Conservation (phyloP, 2,888 invertebrate species). For the Cryptophagus acutangulus region DNA sequence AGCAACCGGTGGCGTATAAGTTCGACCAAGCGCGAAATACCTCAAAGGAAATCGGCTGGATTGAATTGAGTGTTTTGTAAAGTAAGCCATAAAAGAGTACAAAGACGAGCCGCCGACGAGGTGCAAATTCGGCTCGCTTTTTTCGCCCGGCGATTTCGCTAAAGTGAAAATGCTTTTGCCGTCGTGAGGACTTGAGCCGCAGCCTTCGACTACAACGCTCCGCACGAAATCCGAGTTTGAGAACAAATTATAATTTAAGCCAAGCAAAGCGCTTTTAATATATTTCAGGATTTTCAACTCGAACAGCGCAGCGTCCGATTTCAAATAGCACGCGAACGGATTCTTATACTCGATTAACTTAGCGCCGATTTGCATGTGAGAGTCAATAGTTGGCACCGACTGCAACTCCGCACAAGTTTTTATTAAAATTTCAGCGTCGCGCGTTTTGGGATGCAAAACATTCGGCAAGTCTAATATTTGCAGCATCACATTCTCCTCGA, state of each 20-base stretch:
- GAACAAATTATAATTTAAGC: constrained; percentile 58
- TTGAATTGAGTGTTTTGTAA: constrained; percentile 62
- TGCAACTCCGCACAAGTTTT: constrained; percentile 36
- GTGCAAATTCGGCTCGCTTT: constrained; percentile 59
- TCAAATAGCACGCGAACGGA: constrained; percentile 58
- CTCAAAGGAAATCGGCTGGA: constrained; percentile 62
- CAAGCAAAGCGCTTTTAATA: constrained; percentile 48
- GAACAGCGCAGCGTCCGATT: constrained; percentile 65
- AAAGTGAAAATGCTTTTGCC: constrained; percentile 57
- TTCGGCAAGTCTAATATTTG: constrained; percentile 68
- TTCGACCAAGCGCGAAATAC: constrained; percentile 66
- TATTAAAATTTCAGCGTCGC: constrained; percentile 34
- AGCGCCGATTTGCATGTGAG: constrained; percentile 56
- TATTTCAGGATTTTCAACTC: constrained; percentile 60
- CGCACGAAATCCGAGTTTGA: constrained; percentile 75
- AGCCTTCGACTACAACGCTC: constrained; percentile 70
- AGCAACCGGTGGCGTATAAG: constrained; percentile 56
- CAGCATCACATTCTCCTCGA: constrained; percentile 65
- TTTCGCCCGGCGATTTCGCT: constrained; percentile 52
- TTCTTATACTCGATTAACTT: constrained; percentile 55
- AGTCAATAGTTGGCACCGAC: constrained; percentile 37
- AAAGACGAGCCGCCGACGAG: constrained; percentile 72
- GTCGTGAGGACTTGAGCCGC: constrained; percentile 57
- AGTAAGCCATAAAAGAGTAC: constrained; percentile 67
- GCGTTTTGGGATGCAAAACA: constrained; percentile 57